These are phyloP conservation scores for Chauna torquata DNA, from an alignment of 2,113 vertebrate genomes.

Conservation along the genomic window DNA sequence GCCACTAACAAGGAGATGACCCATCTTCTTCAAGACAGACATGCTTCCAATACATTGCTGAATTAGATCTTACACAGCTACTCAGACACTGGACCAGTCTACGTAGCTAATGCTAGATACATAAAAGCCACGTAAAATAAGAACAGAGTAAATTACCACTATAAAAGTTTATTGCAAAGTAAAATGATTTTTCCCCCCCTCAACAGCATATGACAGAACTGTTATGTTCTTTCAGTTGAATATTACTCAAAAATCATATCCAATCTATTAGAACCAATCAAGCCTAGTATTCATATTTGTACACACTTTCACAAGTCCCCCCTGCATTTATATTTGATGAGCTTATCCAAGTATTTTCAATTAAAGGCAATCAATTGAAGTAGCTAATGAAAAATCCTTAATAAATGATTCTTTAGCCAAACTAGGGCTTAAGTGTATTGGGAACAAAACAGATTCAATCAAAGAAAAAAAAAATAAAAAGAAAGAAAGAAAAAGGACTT, in stretches of 20 bases:
- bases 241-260: background rate
- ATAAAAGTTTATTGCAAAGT: slow-evolving; percentile 49
- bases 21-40: background rate
- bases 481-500: background rate
- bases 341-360: background rate
- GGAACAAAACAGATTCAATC: background rate
- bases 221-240: background rate
- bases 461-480: background rate
- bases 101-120: background rate
- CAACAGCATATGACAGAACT: background rate
- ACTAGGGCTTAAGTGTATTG: background rate
- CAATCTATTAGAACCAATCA: background rate
- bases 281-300: background rate
- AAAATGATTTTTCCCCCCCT: background rate
- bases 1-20: background rate
- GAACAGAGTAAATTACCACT: background rate
- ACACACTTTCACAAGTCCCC: background rate
- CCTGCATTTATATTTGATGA: background rate
- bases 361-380: background rate
- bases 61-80: background rate
- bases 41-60: background rate
- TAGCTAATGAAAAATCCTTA: background rate
- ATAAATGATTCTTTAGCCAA: background rate
- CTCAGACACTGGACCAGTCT: background rate
- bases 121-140: background rate